These are phyloP conservation scores for Acrocera orbiculus DNA, from an alignment of 2,888 invertebrate genomes.

Conservation along the genomic window DNA sequence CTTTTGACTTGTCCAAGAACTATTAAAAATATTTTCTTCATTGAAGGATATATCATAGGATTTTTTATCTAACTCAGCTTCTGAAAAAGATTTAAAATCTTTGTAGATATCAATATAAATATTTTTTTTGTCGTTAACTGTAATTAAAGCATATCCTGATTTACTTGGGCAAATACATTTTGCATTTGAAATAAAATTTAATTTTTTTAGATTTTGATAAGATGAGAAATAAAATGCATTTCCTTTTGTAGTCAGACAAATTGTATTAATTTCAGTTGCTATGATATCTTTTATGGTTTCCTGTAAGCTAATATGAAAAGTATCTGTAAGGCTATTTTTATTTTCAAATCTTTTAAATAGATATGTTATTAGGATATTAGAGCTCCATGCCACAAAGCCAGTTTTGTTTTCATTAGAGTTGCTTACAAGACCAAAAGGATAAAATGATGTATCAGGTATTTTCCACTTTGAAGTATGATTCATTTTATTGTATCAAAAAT, in stretches of 20 bases:
- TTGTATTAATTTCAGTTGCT: slow-evolving; percentile 24
- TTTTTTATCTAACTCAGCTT: slow-evolving; percentile 14
- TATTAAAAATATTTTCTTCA: slow-evolving; percentile 22
- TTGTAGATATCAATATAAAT: slow-evolving; percentile 19
- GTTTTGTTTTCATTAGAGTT: slow-evolving; percentile 21
- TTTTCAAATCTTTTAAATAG: slow-evolving; percentile 26
- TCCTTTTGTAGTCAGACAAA: slow-evolving; percentile 22
- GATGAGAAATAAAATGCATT: slow-evolving; percentile 24
- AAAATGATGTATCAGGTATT: slow-evolving; percentile 23
- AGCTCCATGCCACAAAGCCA: slow-evolving; percentile 26
- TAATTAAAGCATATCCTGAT: slow-evolving; percentile 23
- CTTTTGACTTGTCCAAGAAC: slow-evolving; percentile 20
- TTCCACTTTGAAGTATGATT: too few species aligned
- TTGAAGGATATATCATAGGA: slow-evolving; percentile 25
- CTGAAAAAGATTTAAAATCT: slow-evolving; percentile 19
- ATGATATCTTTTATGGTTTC: slow-evolving; percentile 19
- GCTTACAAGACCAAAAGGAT: slow-evolving; percentile 21
- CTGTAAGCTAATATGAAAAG: slow-evolving; percentile 10
- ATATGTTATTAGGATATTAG: slow-evolving; percentile 22
- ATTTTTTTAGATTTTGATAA: slow-evolving; percentile 20
- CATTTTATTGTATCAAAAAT: too few species aligned
- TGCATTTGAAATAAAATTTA: slow-evolving; percentile 21
- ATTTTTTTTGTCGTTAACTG: slow-evolving; percentile 8
- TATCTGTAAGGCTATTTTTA: slow-evolving; percentile 13
- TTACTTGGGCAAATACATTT: slow-evolving; percentile 17